Evolutionary conservation across 1,140 invertebrate genomes (phyloP).

Genomic region (Tribolium madens): DNA sequence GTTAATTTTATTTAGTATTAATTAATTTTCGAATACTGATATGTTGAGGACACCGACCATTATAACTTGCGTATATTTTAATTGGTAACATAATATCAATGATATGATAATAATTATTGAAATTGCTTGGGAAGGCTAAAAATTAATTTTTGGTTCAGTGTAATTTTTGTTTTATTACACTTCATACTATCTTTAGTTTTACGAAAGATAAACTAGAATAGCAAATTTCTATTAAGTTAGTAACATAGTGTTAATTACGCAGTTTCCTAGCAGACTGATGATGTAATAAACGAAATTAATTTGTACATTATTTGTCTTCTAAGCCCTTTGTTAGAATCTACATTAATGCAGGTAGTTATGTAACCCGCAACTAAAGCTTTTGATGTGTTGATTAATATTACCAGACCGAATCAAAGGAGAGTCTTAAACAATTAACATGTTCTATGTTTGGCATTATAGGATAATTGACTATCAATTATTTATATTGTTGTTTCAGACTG

Average conservation of each 20-base stretch:
- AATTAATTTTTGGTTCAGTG: no score
- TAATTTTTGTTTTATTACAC: no score
- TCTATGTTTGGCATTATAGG: neutral
- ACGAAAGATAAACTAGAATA: neutral
- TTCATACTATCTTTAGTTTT: neutral
- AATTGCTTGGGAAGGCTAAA: no score
- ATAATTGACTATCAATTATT: neutral
- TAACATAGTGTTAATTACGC: slow-evolving; percentile 1
- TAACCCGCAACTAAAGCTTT: neutral
- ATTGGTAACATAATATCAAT: no score
- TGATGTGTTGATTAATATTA: slow-evolving; percentile 38
- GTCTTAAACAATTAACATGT: slow-evolving; percentile 35
- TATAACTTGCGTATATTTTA: no score
- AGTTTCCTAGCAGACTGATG: slow-evolving; percentile 9
- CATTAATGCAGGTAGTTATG: slow-evolving; percentile 24
- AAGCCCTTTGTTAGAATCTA: slow-evolving; percentile 2
- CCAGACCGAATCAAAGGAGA: slow-evolving; percentile 12
- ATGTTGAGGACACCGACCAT: no score
- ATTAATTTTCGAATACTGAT: no score
- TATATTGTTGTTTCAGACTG: neutral
- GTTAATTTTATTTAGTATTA: no score
- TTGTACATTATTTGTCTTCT: slow-evolving; percentile 24
- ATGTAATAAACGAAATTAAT: slow-evolving; percentile 35
- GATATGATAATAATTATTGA: no score
- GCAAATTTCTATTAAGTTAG: slow-evolving; percentile 3